Evolutionary conservation across 1,140 invertebrate species (phyloP).

Genomic region (Pissodes strobi): DNA sequence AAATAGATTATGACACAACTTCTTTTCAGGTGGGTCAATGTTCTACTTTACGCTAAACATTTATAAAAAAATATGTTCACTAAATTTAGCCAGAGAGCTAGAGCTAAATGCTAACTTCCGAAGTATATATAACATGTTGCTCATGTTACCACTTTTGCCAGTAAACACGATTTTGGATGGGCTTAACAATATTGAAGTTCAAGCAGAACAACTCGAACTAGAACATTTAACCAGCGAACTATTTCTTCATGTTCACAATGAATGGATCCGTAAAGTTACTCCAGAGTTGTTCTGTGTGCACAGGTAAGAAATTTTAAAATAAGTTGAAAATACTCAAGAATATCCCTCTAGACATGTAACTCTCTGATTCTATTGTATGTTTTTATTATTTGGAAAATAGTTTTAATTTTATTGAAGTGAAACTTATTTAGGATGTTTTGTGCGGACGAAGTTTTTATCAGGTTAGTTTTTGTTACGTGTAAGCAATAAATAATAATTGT

Average conservation of each 20-base stretch:
- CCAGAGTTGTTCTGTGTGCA: slow-evolving; percentile 50
- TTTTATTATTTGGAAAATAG: too few relatives aligned
- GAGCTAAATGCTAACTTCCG: slow-evolving; percentile 47
- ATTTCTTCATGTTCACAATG: slow-evolving; percentile 41
- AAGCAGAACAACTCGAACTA: slow-evolving; percentile 40
- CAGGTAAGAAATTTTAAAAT: too few relatives aligned
- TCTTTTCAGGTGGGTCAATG: slow-evolving; percentile 42
- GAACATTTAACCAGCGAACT: slow-evolving; percentile 28
- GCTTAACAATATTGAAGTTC: slow-evolving; percentile 46
- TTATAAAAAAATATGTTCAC: slow-evolving; percentile 49
- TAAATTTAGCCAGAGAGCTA: slow-evolving; percentile 44
- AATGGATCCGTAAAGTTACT: slow-evolving; percentile 49
- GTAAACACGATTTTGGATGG: slow-evolving; percentile 49
- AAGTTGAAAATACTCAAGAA: background rate
- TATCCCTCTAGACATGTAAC: too few relatives aligned
- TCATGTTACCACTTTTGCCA: slow-evolving; percentile 50
- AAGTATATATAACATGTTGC: slow-evolving; percentile 48
- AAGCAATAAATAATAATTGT: too few relatives aligned
- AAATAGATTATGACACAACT: background rate
- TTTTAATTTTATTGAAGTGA: too few relatives aligned
- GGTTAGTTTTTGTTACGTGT: too few relatives aligned
- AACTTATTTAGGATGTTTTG: too few relatives aligned
- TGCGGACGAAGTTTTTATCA: too few relatives aligned
- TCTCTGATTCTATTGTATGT: too few relatives aligned
- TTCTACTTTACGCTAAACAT: slow-evolving; percentile 50